Percentiles rank a stretch among this genome's conserved stretches.
These are phyloP conservation scores for Prostheceraeus crozeri DNA, from an alignment of 2,888 invertebrate species.

Conservation along the genomic window DNA sequence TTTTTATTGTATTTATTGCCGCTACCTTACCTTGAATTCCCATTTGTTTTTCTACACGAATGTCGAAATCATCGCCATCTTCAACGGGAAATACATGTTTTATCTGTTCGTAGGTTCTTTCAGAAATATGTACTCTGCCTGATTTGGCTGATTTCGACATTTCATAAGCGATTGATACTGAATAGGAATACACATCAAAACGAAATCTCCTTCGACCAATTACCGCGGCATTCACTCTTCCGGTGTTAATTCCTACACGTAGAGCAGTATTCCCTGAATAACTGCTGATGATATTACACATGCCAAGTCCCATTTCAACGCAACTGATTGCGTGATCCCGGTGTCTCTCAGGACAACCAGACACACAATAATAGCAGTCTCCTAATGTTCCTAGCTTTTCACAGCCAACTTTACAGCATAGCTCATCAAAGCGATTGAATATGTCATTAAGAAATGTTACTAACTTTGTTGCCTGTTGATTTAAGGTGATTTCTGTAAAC, in stretches of 20 bases:
- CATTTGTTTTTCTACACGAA: background rate
- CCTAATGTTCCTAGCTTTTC: slow-evolving; percentile 91
- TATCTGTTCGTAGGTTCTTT: slow-evolving; percentile 64
- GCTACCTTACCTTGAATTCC: slow-evolving; percentile 1
- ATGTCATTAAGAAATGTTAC: slow-evolving; percentile 59
- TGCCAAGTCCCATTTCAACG: slow-evolving; percentile 88
- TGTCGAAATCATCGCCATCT: slow-evolving; percentile 1
- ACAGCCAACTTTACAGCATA: slow-evolving; percentile 78
- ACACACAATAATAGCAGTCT: slow-evolving; percentile 79
- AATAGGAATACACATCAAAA: slow-evolving; percentile 97
- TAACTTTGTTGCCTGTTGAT: slow-evolving; percentile 86
- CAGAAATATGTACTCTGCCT: slow-evolving; percentile 68
- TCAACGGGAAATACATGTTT: background rate
- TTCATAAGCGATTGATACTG: slow-evolving; percentile 83
- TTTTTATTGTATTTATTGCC: slow-evolving; percentile 7
- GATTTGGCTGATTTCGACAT: slow-evolving; percentile 88
- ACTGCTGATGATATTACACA: slow-evolving; percentile 73
- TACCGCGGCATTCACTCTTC: slow-evolving; percentile 61
- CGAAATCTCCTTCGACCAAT: slow-evolving; percentile 88
- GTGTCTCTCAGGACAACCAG: slow-evolving; percentile 85
- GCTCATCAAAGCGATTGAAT: slow-evolving; percentile 66
- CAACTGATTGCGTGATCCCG: slow-evolving; percentile 86
- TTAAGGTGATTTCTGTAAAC: slow-evolving; percentile 91
- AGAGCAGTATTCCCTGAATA: slow-evolving; percentile 64
- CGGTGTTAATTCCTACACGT: slow-evolving; percentile 93